phyloP scores from a whole-genome alignment of 2,113 vertebrate genomes.

The Eulemur macaco region DNA sequence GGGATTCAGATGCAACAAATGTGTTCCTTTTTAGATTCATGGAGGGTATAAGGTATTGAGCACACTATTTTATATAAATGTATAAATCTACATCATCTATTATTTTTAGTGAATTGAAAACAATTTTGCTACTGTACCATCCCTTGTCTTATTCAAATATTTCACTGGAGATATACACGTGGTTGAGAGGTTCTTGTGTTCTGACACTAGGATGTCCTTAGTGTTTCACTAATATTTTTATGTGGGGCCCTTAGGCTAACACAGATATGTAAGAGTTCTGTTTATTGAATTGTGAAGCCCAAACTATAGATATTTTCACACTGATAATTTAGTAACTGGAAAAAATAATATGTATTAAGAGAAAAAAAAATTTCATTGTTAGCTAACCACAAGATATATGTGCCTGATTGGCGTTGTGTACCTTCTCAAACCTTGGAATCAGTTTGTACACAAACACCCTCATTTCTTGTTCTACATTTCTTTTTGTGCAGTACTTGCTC shows the following conservation, averaged over 20 bases:
- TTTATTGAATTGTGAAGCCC: not conserved
- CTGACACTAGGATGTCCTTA: not conserved
- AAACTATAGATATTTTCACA: not conserved
- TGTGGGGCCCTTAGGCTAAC: not conserved
- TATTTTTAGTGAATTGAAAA: slow-evolving; percentile 19
- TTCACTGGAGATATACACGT: not conserved
- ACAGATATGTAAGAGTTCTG: slow-evolving; percentile 10
- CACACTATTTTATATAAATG: not conserved
- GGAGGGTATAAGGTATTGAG: not conserved
- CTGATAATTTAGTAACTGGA: not conserved
- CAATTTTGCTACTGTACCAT: not conserved
- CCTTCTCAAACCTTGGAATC: not conserved
- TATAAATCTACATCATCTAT: not conserved
- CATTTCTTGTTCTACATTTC: not conserved
- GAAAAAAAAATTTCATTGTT: not conserved
- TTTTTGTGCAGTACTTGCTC: slow-evolving; percentile 8
- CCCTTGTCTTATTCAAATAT: slow-evolving; percentile 26
- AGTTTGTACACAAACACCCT: not conserved
- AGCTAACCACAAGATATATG: not conserved
- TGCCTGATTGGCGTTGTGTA: not conserved
- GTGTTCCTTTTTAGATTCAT: not conserved
- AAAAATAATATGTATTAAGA: not conserved
- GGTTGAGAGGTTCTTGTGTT: not conserved
- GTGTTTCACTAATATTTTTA: slow-evolving; percentile 29
- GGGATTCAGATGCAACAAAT: not conserved